Conservation (phyloP, 2,888 invertebrate genomes). For the Drosophila fulvimacula region DNA sequence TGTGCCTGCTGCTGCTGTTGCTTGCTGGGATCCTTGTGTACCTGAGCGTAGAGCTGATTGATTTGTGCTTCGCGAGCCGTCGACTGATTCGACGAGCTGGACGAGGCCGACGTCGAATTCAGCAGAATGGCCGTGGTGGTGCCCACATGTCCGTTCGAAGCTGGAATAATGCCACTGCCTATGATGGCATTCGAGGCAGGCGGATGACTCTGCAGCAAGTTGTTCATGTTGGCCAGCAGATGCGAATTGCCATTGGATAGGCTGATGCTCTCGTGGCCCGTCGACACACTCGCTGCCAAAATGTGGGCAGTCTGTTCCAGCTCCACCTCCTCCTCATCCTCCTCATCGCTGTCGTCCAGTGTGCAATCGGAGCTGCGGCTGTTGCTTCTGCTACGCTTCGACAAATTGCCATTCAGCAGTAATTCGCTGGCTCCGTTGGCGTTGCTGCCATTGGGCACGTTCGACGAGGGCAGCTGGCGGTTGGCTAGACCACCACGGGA, state of each 20-base stretch:
- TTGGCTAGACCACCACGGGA: conserved; percentile 91
- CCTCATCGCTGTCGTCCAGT: conserved; percentile 76
- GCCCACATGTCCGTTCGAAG: conserved; percentile 73
- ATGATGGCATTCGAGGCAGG: conserved; percentile 54
- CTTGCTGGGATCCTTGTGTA: conserved; percentile 86
- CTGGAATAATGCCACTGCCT: conserved; percentile 29
- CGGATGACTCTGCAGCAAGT: conserved; percentile 78
- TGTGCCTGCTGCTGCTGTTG: conserved; percentile 74
- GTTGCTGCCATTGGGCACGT: conserved; percentile 41
- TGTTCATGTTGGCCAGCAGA: conserved; percentile 85
- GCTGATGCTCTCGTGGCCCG: conserved; percentile 55
- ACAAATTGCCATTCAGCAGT: conserved; percentile 75
- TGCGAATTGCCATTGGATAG: conserved; percentile 85
- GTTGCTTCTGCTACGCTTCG: conserved; percentile 85
- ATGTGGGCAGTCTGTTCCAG: conserved; percentile 68
- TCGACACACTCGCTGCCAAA: conserved; percentile 30
- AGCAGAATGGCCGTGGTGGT: conserved; percentile 82
- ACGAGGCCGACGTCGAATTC: conserved; percentile 78
- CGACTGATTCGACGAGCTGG: conserved; percentile 74
- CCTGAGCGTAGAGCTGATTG: conserved; percentile 86
- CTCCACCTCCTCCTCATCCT: conserved; percentile 82
- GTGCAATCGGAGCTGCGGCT: conserved; percentile 84
- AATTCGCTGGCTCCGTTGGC: conserved; percentile 42
- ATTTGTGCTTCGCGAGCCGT: conserved; percentile 83
- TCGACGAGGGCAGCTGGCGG: conserved; percentile 88